phyloP scores from a whole-genome alignment of 1,140 invertebrate genomes.

The Drosophila prosaltans region DNA sequence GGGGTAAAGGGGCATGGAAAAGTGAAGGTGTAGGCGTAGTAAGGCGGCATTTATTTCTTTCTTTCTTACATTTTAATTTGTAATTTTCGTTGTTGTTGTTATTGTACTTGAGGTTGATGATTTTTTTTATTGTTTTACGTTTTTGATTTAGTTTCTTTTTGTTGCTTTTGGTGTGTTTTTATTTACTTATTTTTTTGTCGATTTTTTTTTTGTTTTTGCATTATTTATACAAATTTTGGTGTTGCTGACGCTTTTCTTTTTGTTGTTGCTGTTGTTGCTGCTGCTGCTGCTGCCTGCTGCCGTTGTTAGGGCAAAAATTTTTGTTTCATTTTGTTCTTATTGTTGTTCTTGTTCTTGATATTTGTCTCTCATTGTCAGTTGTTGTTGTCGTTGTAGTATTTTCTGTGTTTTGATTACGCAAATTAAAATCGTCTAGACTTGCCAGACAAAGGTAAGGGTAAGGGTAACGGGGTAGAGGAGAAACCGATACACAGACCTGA shows the following conservation, averaged over 20 bases:
- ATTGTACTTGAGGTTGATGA: slow-evolving; percentile 41
- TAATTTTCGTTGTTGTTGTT: slow-evolving; percentile 54
- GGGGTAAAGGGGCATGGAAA: background rate
- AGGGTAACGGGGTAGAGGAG: slow-evolving; percentile 3
- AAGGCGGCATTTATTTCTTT: too few relatives aligned
- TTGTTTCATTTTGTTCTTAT: slow-evolving; percentile 39
- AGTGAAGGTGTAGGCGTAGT: background rate
- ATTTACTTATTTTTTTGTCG: slow-evolving; percentile 22
- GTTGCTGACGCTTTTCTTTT: slow-evolving; percentile 49
- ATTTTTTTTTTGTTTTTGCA: slow-evolving; percentile 38
- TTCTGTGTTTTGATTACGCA: slow-evolving; percentile 76
- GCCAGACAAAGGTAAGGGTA: slow-evolving; percentile 19
- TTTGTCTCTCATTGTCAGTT: slow-evolving; percentile 73
- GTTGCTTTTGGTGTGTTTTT: slow-evolving; percentile 1
- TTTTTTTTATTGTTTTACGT: background rate
- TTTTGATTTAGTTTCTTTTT: background rate
- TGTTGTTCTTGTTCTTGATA: slow-evolving; percentile 43
- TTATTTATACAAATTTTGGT: slow-evolving; percentile 66
- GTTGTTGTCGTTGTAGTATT: slow-evolving; percentile 50
- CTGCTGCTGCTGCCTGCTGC: slow-evolving; percentile 19
- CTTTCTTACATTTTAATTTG: slow-evolving; percentile 62
- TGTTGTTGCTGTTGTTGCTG: slow-evolving; percentile 29
- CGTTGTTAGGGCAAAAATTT: slow-evolving; percentile 48
- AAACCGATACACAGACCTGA: slow-evolving; percentile 12
- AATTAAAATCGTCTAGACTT: slow-evolving; percentile 76